Conservation (phyloP, 2,888 invertebrate genomes). For the Pseudanteris insignis region DNA sequence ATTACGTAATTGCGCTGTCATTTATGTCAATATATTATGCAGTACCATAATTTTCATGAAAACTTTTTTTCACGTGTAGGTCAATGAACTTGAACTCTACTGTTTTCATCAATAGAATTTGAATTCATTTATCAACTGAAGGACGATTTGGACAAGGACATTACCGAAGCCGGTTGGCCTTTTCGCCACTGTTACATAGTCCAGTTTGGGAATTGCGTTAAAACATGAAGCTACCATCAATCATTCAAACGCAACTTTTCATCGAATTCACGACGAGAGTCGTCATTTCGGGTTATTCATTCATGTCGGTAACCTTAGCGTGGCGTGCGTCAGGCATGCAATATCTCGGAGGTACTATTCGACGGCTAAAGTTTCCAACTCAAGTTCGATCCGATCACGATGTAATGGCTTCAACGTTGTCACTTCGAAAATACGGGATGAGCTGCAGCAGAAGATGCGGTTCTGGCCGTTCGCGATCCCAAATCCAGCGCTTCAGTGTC, state of each 20-base stretch:
- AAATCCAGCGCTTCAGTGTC: constrained; percentile 41
- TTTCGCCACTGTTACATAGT: too few relatives aligned
- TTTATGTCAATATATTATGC: too few relatives aligned
- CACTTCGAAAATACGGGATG: constrained; percentile 53
- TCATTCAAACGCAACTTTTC: constrained; percentile 34
- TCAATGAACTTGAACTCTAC: too few relatives aligned
- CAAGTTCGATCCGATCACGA: constrained; percentile 55
- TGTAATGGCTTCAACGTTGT: constrained; percentile 51
- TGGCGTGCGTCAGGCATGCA: constrained; percentile 35
- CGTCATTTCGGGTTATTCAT: constrained; percentile 51
- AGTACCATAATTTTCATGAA: too few relatives aligned
- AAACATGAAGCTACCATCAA: constrained; percentile 23
- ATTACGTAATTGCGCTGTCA: too few relatives aligned
- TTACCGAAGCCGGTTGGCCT: too few relatives aligned
- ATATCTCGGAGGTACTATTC: too few relatives aligned
- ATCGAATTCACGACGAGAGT: constrained; percentile 18
- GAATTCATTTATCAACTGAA: too few relatives aligned
- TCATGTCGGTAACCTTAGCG: constrained; percentile 47
- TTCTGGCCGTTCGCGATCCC: constrained; percentile 41
- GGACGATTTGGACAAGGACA: too few relatives aligned
- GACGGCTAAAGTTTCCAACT: constrained; percentile 47
- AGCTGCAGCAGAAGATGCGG: constrained; percentile 42
- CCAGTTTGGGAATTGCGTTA: too few relatives aligned
- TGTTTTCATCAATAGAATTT: too few relatives aligned
- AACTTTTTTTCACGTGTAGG: too few relatives aligned